Evolutionary conservation across 2,113 vertebrate genomes (phyloP), one percentile per base, ranked within the genome.

Genomic region (Salvelinus namaycush): DNA sequence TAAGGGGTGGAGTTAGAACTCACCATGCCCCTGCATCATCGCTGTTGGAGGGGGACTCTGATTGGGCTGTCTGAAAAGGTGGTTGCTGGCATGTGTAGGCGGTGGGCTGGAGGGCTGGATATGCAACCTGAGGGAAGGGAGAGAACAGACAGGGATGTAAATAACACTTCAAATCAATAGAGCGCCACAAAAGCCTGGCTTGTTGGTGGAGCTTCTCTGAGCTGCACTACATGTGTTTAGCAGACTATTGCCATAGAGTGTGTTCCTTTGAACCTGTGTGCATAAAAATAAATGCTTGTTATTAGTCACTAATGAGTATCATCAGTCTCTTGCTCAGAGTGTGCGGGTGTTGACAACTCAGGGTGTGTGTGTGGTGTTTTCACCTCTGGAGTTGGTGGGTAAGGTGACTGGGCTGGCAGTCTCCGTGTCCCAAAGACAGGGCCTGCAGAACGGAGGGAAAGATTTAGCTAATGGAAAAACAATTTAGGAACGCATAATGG

Each of bases 371-470:
- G 26, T 22, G 39, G 39, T 44, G 29, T n/a, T 9, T 44, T 88
- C 90, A 98, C 97, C 97, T 98, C 92, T 99, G 98, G 27, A 99
- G 98, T 96, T 99, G 98, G 95, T 99, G 97, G 83, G 98, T 99
- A 77, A 99, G 96, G 87, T 98, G 96, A 84, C 96, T 95, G 78
- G 98, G 98, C 92, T 99, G 98, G 92, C 94, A 98, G 91, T 99
- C 98, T 93, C 96, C 95, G 59, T 95, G 94, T 87, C 93, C 93
- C 89, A 95, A 89, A 74, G 94, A 94, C 0, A 96, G 88, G 86
- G 95, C 94, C 94, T 98, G 95, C 83, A 93, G 83, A 49, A 24
- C 93, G 92, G 94, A 76, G 94, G 93, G 70, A 93, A 87, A 48
- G 92, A 92, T 75, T 91, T 84, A 12, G 39, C 39, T 9, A 44